phyloP scores from a whole-genome alignment of 1,140 invertebrate species.

The Neotoxoptera formosana region DNA sequence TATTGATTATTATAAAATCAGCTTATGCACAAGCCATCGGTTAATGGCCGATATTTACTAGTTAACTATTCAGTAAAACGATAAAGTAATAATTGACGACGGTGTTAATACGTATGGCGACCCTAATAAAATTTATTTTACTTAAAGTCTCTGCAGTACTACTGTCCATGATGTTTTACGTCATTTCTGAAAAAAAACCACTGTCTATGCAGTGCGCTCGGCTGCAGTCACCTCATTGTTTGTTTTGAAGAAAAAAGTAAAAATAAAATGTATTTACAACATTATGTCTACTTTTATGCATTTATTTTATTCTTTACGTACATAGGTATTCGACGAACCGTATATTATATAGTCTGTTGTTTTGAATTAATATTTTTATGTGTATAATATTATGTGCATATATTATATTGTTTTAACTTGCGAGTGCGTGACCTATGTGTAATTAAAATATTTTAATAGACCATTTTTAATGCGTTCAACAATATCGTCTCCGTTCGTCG shows the following conservation, averaged over 20 bases:
- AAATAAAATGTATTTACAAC: not conserved
- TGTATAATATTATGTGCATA: not conserved
- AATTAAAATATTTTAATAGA: not conserved
- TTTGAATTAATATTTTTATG: not conserved
- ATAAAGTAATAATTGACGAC: not conserved
- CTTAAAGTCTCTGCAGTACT: not conserved
- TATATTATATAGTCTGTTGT: not conserved
- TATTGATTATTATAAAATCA: not conserved
- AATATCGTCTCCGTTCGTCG: not conserved
- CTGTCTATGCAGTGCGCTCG: not conserved
- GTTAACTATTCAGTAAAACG: not conserved
- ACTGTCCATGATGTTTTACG: not conserved
- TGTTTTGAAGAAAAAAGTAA: not conserved
- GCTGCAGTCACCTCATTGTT: not conserved
- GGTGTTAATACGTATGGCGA: not conserved
- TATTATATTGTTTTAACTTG: not conserved
- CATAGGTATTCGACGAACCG: not conserved
- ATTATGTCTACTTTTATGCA: not conserved
- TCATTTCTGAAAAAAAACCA: not conserved
- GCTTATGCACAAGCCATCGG: not conserved
- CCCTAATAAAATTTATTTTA: not conserved
- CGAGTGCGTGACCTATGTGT: not conserved
- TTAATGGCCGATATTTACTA: not conserved
- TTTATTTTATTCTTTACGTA: not conserved
- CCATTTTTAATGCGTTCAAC: not conserved